Percentiles rank a stretch among this genome's conserved stretches.
Evolutionary conservation across 2,797 vertebrate genomes (phyloP).

Genomic region (Lophius americanus): DNA sequence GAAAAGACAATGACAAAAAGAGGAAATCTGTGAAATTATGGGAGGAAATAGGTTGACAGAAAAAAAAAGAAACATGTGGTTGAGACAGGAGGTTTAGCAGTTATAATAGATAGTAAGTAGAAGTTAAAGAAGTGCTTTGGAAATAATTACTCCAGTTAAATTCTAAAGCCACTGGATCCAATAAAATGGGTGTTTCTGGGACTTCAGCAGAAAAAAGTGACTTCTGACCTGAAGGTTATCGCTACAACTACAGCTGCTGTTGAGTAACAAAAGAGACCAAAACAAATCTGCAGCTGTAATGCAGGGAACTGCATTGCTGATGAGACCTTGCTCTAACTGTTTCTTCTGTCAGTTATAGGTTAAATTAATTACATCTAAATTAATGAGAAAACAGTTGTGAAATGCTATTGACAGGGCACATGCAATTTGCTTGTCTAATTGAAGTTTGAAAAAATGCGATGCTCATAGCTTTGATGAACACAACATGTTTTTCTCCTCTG

Average conservation of each 20-base stretch:
- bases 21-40: background rate
- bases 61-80: background rate
- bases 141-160: slow-evolving; percentile 6
- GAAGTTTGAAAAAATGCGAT: slow-evolving; percentile 15
- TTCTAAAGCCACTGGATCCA: background rate
- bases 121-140: background rate
- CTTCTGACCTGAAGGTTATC: slow-evolving; percentile 18
- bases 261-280: background rate
- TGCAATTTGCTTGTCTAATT: slow-evolving; percentile 29
- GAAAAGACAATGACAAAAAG: background rate
- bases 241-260: background rate
- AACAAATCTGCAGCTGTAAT: slow-evolving; percentile 6
- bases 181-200: background rate
- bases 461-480: slow-evolving; percentile 6
- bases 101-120: background rate
- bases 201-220: slow-evolving; percentile 11
- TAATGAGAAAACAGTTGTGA: slow-evolving; percentile 26
- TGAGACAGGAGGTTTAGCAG: background rate
- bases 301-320: background rate
- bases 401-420: slow-evolving; percentile 14
- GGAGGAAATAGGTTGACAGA: background rate
- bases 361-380: slow-evolving; percentile 29
- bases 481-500: background rate
- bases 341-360: background rate
- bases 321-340: background rate